These are phyloP conservation scores for Chloroceryle aenea DNA, from an alignment of 2,113 vertebrate genomes.

Conservation along the genomic window DNA sequence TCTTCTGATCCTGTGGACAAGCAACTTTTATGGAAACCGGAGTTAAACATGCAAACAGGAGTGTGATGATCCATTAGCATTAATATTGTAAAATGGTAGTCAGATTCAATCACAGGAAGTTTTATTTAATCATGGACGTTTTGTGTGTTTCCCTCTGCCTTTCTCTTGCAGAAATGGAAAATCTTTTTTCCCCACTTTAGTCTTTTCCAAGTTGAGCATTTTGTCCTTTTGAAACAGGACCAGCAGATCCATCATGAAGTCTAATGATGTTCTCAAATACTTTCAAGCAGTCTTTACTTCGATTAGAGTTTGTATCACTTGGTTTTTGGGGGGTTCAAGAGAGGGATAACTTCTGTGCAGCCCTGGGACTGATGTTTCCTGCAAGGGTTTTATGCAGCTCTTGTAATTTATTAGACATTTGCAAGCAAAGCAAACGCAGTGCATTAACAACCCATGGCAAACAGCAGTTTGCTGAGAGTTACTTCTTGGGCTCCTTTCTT, in stretches of 20 bases:
- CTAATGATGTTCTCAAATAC: neutral
- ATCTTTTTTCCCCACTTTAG: neutral
- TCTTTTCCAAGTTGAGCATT: neutral
- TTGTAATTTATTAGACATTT: slow-evolving; percentile 39
- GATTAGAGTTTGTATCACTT: neutral
- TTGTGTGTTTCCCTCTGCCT: slow-evolving; percentile 37
- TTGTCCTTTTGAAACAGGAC: slow-evolving; percentile 19
- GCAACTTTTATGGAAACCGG: slow-evolving; percentile 54
- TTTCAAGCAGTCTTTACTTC: slow-evolving; percentile 19
- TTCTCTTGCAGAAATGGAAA: slow-evolving; percentile 47
- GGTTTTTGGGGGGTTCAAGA: neutral
- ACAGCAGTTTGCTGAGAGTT: neutral
- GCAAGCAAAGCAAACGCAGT: slow-evolving; percentile 43
- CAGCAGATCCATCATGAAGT: neutral
- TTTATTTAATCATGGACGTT: slow-evolving; percentile 77
- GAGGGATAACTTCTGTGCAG: neutral
- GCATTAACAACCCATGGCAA: slow-evolving; percentile 34
- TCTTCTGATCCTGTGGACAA: slow-evolving; percentile 58
- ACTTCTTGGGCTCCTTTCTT: neutral
- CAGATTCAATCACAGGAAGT: slow-evolving; percentile 70
- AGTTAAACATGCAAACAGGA: slow-evolving; percentile 73
- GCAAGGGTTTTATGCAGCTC: slow-evolving; percentile 27
- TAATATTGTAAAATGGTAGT: slow-evolving; percentile 79
- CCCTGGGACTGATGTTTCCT: slow-evolving; percentile 20
- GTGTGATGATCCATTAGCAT: slow-evolving; percentile 75